These are phyloP conservation scores for Stichodactyla mertensii DNA, from an alignment of 64 coral and sea anemone species.

Conservation along the genomic window DNA sequence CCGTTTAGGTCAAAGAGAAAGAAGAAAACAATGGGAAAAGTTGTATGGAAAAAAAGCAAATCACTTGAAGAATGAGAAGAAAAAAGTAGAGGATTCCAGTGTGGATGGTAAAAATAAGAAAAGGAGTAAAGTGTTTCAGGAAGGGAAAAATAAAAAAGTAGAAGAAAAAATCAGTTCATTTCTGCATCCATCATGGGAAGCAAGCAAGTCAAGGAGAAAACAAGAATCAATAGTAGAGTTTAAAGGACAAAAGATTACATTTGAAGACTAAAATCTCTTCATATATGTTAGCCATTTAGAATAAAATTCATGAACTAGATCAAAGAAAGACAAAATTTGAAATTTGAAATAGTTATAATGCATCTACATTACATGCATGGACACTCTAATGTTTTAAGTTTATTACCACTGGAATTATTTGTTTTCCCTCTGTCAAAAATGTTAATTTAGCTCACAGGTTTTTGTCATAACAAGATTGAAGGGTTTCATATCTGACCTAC, in stretches of 20 bases:
- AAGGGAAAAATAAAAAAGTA: background rate
- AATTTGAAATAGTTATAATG: too few species aligned
- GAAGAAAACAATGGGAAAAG: slow-evolving; percentile 60
- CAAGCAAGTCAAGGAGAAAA: slow-evolving; percentile 9
- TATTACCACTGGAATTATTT: too few species aligned
- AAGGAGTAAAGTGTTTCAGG: background rate
- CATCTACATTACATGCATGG: too few species aligned
- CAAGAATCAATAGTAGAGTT: slow-evolving; percentile 12
- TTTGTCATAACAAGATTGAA: too few species aligned
- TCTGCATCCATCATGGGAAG: background rate
- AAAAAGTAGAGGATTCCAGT: background rate
- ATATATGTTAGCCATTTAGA: too few species aligned
- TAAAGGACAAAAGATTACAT: background rate
- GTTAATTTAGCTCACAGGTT: too few species aligned
- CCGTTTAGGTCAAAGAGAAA: slow-evolving; percentile 67
- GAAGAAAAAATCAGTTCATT: background rate
- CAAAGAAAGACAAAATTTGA: too few species aligned
- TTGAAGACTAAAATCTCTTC: background rate
- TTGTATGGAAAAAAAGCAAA: slow-evolving; percentile 64
- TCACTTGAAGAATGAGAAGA: slow-evolving; percentile 42
- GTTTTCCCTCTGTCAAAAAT: too few species aligned
- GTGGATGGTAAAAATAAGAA: background rate
- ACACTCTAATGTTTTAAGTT: too few species aligned
- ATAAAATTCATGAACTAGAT: too few species aligned
- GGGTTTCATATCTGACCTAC: too few species aligned